Conservation (phyloP, 2,888 invertebrate species). For the Pardosa pseudoannulata region DNA sequence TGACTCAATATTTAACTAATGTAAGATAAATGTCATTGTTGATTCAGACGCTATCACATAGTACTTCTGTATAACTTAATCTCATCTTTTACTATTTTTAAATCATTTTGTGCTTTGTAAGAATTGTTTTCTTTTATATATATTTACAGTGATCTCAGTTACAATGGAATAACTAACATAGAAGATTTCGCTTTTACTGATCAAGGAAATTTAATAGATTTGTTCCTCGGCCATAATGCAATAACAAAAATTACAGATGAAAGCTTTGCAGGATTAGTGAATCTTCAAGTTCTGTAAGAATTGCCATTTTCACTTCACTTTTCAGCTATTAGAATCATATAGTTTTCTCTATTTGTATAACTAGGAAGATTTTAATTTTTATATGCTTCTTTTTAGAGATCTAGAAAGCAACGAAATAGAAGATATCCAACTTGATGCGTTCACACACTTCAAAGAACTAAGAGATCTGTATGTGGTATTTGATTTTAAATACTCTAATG, state of each 20-base stretch:
- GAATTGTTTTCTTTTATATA: too few relatives aligned
- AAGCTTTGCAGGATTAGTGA: slow-evolving; percentile 87
- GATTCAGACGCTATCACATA: too few relatives aligned
- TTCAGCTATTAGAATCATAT: not conserved
- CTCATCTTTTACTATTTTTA: too few relatives aligned
- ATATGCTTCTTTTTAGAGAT: slow-evolving; percentile 79
- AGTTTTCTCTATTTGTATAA: too few relatives aligned
- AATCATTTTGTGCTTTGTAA: too few relatives aligned
- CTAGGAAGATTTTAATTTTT: not conserved
- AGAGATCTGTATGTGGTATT: slow-evolving; percentile 66
- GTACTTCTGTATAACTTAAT: too few relatives aligned
- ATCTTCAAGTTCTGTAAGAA: slow-evolving; percentile 84
- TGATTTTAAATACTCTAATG: not conserved
- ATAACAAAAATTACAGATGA: slow-evolving; percentile 85
- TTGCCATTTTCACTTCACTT: not conserved
- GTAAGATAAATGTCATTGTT: too few relatives aligned
- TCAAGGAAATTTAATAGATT: slow-evolving; percentile 87
- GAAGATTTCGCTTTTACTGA: slow-evolving; percentile 85
- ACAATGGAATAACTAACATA: slow-evolving; percentile 86
- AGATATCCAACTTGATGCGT: slow-evolving; percentile 90
- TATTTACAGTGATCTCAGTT: slow-evolving; percentile 86
- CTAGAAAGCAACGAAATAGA: slow-evolving; percentile 90
- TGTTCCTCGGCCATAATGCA: slow-evolving; percentile 88
- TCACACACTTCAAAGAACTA: slow-evolving; percentile 86
- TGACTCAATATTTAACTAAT: too few relatives aligned